Percentiles rank a stretch among this genome's conserved stretches.
Evolutionary conservation across 2,888 invertebrate species (phyloP).

Genomic region (Aspidiotus destructor): DNA sequence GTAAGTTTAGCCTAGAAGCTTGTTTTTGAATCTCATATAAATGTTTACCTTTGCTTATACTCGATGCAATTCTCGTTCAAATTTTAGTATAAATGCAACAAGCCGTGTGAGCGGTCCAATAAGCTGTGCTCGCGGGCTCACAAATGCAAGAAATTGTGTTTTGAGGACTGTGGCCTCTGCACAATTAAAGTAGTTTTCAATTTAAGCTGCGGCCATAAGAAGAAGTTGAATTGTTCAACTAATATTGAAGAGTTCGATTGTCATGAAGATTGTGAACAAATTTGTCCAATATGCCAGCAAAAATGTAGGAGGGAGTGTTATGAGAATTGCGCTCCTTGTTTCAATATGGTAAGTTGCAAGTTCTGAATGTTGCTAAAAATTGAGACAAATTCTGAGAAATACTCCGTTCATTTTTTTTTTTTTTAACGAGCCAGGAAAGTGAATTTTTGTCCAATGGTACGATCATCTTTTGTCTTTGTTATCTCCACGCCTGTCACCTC

Average conservation of each 20-base stretch:
- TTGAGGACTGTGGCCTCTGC: constrained; percentile 47
- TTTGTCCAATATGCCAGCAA: constrained; percentile 36
- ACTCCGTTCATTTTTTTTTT: too few species aligned
- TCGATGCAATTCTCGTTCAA: neutral
- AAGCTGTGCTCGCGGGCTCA: constrained; percentile 47
- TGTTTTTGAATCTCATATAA: neutral
- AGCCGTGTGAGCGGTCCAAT: constrained; percentile 45
- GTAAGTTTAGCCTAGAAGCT: constrained; percentile 40
- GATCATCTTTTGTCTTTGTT: too few species aligned
- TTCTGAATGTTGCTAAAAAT: too few species aligned
- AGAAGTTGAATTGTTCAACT: constrained; percentile 42
- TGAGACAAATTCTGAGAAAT: too few species aligned
- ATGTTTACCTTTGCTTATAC: neutral
- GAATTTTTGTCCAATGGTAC: too few species aligned
- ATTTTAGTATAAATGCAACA: constrained; percentile 43
- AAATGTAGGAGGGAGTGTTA: constrained; percentile 45
- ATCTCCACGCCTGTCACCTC: too few species aligned
- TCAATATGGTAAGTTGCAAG: constrained; percentile 3
- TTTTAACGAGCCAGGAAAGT: too few species aligned
- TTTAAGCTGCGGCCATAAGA: constrained; percentile 46
- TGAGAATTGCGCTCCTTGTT: constrained; percentile 43
- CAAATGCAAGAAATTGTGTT: constrained; percentile 46
- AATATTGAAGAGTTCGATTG: neutral
- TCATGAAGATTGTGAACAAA: neutral
- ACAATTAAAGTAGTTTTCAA: constrained; percentile 44